Base-by-base conservation (phyloP, 2,797 vertebrate species). In the Lepus townsendii region DNA sequence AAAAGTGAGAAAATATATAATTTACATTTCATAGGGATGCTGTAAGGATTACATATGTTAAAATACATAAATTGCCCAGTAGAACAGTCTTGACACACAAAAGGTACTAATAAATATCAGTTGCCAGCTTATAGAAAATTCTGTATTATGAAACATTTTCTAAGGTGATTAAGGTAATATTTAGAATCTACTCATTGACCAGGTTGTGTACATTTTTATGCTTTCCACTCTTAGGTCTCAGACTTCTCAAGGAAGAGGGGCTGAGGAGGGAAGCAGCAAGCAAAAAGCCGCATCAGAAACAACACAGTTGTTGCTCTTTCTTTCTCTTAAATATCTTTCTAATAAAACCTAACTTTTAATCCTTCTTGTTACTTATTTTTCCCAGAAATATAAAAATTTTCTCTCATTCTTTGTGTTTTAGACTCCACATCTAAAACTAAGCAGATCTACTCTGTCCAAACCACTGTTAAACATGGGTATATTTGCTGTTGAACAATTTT, bases 381-480 rank as follows among this genome's bases (percentile, higher is more conserved):
- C 32, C 60, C 63, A 63, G 26, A 83, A 93, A 88, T n/a, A 85
- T 47, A 47, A 22, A 60, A 95, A 30, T 38, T 79, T 93, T 1
- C 1, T 24, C 88, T 68, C 57, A 80, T 71, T 60, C 54, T 82
- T 66, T 32, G 22, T 30, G 84, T 94, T 77, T 82, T 26, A 42
- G 27, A 1, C 3, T 84, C 30, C 62, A 95, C 83, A 47, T 93
- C 83, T 84, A 90, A 90, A 92, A 95, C 94, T 90, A 95, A 97
- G 62, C 80, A 95, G 93, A 83, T 47, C 83, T 4, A 68, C 8
- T 54, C 72, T 47, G 50, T 5, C 32, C 62, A 97, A 95, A 95
- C 65, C 57, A 62, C 82, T 92, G 47, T 83, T 82, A 54, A 65
- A 87, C 66, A 10, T 35, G 27, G 66, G 17, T 73, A 8, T 87